phyloP scores from a whole-genome alignment of 2,888 invertebrate species.

The Drosophila basisetae region DNA sequence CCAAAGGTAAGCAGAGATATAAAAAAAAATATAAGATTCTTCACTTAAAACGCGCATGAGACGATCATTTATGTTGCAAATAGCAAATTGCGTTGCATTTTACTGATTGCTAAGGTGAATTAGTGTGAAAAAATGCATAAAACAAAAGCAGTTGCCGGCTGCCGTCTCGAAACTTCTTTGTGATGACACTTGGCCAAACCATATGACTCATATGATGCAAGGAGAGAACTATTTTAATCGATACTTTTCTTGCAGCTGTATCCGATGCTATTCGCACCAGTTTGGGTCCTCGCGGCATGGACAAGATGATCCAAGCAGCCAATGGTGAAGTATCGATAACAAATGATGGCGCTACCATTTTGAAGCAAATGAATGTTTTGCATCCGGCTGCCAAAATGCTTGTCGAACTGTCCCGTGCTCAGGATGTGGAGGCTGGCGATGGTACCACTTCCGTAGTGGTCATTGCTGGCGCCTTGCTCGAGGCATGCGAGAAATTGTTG shows the following conservation, averaged over 20 bases:
- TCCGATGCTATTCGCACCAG: slow-evolving; percentile 99
- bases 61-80: slow-evolving; percentile 45
- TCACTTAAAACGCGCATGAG: slow-evolving; percentile 9
- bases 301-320: slow-evolving; percentile 99
- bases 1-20: slow-evolving; percentile 91
- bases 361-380: slow-evolving; percentile 99
- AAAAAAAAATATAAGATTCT: slow-evolving; percentile 9
- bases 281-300: slow-evolving; percentile 99
- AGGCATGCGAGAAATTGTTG: slow-evolving; percentile 96
- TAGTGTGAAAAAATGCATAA: slow-evolving; percentile 23
- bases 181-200: slow-evolving; percentile 43
- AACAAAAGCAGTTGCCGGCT: slow-evolving; percentile 67
- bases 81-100: background rate
- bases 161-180: slow-evolving; percentile 73
- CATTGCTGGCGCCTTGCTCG: slow-evolving; percentile 97
- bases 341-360: slow-evolving; percentile 99
- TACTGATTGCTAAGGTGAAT: background rate
- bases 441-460: slow-evolving; percentile 99
- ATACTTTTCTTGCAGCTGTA: slow-evolving; percentile 89
- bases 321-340: slow-evolving; percentile 99
- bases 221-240: slow-evolving; percentile 1
- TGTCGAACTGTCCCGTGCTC: slow-evolving; percentile 98
- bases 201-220: slow-evolving; percentile 72
- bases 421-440: slow-evolving; percentile 99
- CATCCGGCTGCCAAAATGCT: slow-evolving; percentile 99